Percentiles rank a stretch among this genome's conserved stretches.
Evolutionary conservation across 2,113 vertebrate genomes (phyloP).

Genomic region (Anguilla rostrata): DNA sequence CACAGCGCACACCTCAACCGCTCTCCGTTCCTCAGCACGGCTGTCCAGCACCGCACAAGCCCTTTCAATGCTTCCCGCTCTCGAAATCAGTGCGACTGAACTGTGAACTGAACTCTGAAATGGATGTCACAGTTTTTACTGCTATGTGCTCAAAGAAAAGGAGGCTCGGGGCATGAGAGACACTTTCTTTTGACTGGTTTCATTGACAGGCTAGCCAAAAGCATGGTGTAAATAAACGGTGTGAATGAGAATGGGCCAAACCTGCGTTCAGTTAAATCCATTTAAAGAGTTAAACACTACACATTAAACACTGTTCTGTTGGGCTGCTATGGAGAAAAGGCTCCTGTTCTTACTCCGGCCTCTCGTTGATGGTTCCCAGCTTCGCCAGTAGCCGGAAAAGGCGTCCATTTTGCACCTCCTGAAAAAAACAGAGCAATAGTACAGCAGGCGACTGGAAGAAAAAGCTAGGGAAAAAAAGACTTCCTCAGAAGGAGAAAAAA

Average conservation of each 20-base stretch:
- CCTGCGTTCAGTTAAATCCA: no score
- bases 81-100: background rate
- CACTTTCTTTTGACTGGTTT: no score
- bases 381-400: conserved; percentile 96
- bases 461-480: background rate
- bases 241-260: no score
- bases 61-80: background rate
- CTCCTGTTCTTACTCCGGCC: conserved; percentile 87
- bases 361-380: conserved; percentile 98
- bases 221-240: no score
- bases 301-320: background rate
- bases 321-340: background rate
- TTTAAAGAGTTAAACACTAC: no score
- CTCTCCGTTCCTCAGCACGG: background rate
- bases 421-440: conserved; percentile 42
- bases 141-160: no score
- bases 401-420: conserved; percentile 98
- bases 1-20: background rate
- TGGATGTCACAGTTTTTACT: background rate
- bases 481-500: background rate
- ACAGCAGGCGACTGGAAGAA: background rate
- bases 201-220: no score
- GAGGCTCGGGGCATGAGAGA: no score
- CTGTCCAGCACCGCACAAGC: background rate
- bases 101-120: background rate